phyloP scores from a whole-genome alignment of 2,797 vertebrate species.

The Sciaenops ocellatus region DNA sequence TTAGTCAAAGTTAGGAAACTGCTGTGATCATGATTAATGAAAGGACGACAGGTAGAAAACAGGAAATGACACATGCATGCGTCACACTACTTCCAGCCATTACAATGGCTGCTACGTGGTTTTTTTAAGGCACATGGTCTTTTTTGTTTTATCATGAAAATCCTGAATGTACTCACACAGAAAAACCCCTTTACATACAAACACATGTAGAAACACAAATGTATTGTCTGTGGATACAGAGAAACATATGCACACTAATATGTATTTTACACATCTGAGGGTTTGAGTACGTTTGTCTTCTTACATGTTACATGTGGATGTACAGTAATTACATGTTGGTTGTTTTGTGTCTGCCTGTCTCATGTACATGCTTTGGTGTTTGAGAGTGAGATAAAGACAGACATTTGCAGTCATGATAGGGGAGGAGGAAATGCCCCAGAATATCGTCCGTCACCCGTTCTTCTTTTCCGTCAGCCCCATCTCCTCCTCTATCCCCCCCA shows the following conservation, averaged over 20 bases:
- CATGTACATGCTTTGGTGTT: not conserved
- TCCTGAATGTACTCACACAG: not conserved
- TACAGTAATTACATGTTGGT: not conserved
- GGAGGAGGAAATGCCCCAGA: slow-evolving; percentile 1
- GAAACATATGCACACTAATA: not conserved
- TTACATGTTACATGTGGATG: not conserved
- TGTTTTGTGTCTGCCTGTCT: not conserved
- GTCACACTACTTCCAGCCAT: too few relatives aligned
- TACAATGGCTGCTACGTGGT: too few relatives aligned
- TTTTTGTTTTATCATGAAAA: not conserved
- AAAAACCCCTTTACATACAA: not conserved
- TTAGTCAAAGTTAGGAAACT: not conserved
- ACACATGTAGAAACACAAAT: not conserved
- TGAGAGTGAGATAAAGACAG: slow-evolving; percentile 19
- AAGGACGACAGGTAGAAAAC: too few relatives aligned
- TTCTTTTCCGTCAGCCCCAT: slow-evolving; percentile 23
- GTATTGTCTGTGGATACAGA: not conserved
- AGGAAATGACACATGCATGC: too few relatives aligned
- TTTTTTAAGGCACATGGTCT: not conserved
- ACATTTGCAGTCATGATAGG: slow-evolving; percentile 14
- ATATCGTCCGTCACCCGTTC: slow-evolving; percentile 33
- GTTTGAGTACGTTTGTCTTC: not conserved
- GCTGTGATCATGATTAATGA: too few relatives aligned
- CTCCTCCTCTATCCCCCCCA: slow-evolving; percentile 23
- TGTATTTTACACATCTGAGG: not conserved